Conservation (phyloP, 2,797 vertebrate species). For the Falco naumanni region DNA sequence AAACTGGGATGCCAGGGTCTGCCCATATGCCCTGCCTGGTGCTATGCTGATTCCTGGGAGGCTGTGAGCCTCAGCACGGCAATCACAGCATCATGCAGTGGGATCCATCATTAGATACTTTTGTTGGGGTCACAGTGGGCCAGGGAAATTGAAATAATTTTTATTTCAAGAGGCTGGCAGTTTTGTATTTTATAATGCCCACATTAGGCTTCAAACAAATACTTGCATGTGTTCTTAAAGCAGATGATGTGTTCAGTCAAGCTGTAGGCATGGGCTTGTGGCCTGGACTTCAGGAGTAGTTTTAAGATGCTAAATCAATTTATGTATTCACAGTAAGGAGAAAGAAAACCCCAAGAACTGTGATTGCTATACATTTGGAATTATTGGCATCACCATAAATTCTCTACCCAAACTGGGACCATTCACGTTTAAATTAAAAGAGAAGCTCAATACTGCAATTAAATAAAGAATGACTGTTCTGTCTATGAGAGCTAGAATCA, state of each 20-base stretch:
- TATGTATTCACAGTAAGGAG: not conserved
- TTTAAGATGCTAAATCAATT: not conserved
- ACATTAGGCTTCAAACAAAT: not conserved
- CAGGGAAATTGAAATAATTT: not conserved
- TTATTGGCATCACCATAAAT: not conserved
- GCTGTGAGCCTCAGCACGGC: not conserved
- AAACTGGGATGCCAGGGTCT: not conserved
- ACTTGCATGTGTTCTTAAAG: not conserved
- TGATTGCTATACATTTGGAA: not conserved
- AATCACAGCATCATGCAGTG: fast-evolving
- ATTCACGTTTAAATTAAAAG: not conserved
- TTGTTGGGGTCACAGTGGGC: not conserved
- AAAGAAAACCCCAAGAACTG: not conserved
- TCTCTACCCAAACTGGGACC: not conserved
- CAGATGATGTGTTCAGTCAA: not conserved
- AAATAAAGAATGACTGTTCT: not conserved
- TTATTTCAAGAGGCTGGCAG: not conserved
- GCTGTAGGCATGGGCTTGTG: not conserved
- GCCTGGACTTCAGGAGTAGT: not conserved
- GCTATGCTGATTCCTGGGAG: not conserved
- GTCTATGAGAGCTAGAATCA: not conserved
- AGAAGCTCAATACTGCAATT: not conserved
- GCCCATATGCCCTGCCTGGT: not conserved
- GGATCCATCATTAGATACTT: not conserved
- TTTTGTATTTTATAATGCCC: not conserved